Evolutionary conservation across 2,797 vertebrate genomes (phyloP).

Genomic region (Sebastes elongatus): DNA sequence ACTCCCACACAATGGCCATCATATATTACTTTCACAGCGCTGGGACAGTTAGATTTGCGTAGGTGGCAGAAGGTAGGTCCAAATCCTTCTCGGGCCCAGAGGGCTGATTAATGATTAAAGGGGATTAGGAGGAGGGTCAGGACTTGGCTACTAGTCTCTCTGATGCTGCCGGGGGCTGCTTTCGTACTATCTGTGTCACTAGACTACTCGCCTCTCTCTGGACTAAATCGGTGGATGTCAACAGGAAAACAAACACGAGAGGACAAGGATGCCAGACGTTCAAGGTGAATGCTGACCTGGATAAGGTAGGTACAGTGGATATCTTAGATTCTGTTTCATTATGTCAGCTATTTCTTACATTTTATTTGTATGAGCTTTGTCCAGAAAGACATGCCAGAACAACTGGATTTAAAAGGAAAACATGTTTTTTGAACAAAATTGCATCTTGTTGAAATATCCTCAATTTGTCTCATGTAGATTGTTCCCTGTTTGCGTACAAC

Average conservation of each 20-base stretch:
- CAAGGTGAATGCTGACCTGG: constrained; percentile 10
- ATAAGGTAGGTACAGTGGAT: constrained; percentile 33
- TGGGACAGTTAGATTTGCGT: constrained; percentile 70
- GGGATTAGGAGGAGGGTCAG: constrained; percentile 81
- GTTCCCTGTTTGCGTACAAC: not conserved
- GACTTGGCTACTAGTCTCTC: constrained; percentile 60
- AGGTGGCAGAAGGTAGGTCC: constrained; percentile 80
- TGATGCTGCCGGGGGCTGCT: constrained; percentile 41
- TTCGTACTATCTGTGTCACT: constrained; percentile 36
- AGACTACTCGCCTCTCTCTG: constrained; percentile 18
- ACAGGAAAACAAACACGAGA: constrained; percentile 12
- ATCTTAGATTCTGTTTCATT: not conserved
- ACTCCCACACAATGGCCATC: not conserved
- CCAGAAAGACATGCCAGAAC: not conserved
- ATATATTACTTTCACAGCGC: constrained; percentile 40
- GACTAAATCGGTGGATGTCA: constrained; percentile 35
- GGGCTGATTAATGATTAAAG: constrained; percentile 84
- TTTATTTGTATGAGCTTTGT: not conserved
- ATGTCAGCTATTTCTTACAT: not conserved
- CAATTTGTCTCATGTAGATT: not conserved
- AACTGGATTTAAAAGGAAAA: not conserved
- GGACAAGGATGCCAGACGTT: not conserved
- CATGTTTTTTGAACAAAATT: not conserved
- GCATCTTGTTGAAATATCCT: not conserved
- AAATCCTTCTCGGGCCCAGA: constrained; percentile 79